These are phyloP conservation scores for Diceros bicornis DNA, from an alignment of 2,797 vertebrate genomes.

Conservation along the genomic window DNA sequence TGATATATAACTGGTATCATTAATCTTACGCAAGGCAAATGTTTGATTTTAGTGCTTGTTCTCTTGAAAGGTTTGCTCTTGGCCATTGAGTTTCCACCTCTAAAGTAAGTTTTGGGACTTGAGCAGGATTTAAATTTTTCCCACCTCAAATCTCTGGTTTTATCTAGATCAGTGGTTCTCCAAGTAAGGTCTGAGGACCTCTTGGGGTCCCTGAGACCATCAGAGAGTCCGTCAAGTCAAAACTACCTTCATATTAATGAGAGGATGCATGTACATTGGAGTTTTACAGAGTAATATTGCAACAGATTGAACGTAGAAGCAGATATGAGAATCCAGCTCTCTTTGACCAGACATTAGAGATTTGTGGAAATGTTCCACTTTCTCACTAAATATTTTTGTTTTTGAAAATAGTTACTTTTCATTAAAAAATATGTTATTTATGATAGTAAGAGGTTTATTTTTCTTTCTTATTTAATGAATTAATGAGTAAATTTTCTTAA, in stretches of 20 bases:
- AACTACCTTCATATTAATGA: conserved; percentile 20
- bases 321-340: conserved; percentile 34
- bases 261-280: not conserved
- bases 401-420: conserved; percentile 14
- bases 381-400: conserved; percentile 57
- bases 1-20: not conserved
- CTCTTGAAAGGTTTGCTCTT: not conserved
- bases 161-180: not conserved
- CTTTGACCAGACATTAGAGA: conserved; percentile 16
- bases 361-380: conserved; percentile 25
- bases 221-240: not conserved
- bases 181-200: not conserved
- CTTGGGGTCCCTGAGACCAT: not conserved
- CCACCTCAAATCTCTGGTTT: not conserved
- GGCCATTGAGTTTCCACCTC: not conserved
- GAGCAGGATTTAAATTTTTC: not conserved
- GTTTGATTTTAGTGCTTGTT: not conserved
- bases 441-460: not conserved
- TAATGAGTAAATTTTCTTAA: conserved; percentile 40
- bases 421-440: conserved; percentile 49
- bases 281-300: not conserved
- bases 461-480: not conserved
- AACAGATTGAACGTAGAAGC: not conserved
- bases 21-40: not conserved
- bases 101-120: not conserved